Evolutionary conservation across 2,113 vertebrate species (phyloP).

Genomic region (Platichthys stellatus): DNA sequence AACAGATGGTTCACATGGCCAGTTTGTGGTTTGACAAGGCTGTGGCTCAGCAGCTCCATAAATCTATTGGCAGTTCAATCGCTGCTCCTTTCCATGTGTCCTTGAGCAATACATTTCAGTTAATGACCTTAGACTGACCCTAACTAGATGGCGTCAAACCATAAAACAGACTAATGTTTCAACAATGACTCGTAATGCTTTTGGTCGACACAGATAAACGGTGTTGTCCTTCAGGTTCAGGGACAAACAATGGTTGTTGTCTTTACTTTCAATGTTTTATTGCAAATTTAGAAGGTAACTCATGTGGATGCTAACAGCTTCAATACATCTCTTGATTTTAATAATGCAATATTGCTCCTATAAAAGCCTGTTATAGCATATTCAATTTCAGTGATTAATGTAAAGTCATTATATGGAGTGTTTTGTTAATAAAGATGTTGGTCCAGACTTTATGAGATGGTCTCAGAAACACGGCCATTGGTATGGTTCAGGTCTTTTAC

Average conservation of each 20-base stretch:
- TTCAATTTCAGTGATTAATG: neutral
- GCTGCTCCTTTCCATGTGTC: neutral
- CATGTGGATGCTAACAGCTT: no score
- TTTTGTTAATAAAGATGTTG: slow-evolving; percentile 4
- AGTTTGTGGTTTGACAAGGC: neutral
- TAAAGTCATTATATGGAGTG: neutral
- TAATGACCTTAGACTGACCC: neutral
- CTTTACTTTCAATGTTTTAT: neutral
- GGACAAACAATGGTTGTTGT: neutral
- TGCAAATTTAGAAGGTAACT: no score
- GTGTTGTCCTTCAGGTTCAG: neutral
- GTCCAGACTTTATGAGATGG: slow-evolving; percentile 21
- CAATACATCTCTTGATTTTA: no score
- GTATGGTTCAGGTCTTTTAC: slow-evolving; percentile 55
- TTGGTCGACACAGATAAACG: neutral
- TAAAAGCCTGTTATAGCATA: no score
- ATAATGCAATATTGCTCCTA: no score
- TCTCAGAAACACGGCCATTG: slow-evolving; percentile 18
- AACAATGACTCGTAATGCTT: neutral
- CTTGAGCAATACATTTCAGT: neutral
- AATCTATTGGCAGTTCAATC: slow-evolving; percentile 11
- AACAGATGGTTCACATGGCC: slow-evolving; percentile 7
- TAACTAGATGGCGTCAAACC: neutral
- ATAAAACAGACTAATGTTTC: neutral
- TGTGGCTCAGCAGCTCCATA: neutral